Percentiles rank a stretch among this genome's conserved stretches.
phyloP scores from a whole-genome alignment of 2,797 vertebrate species.

The Austrolebias charrua region DNA sequence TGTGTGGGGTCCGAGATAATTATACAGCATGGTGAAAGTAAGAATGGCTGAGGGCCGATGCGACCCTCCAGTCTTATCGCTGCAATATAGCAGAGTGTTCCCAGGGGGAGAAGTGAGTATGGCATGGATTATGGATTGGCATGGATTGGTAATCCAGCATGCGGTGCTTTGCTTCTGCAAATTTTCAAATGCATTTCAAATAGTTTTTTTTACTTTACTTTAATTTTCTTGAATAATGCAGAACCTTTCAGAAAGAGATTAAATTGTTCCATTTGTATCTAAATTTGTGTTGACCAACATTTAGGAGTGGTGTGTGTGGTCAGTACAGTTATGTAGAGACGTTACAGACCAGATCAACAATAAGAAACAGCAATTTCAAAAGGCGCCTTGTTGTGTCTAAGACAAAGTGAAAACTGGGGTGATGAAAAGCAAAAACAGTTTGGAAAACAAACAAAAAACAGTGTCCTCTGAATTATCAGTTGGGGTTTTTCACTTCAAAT shows the following conservation, averaged over 20 bases:
- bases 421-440: not conserved
- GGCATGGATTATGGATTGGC: not conserved
- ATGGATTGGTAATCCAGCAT: not conserved
- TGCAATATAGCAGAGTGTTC: not conserved
- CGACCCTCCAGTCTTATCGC: constrained; percentile 30
- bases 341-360: not conserved
- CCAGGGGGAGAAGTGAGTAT: not conserved
- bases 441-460: not conserved
- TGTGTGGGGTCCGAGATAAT: constrained; percentile 49
- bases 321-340: not conserved
- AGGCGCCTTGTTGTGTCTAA: not conserved
- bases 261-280: not conserved
- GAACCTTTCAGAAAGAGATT: not conserved
- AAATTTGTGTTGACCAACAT: not conserved
- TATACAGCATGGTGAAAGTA: constrained; percentile 36
- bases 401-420: not conserved
- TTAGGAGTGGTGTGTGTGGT: not conserved
- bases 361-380: not conserved
- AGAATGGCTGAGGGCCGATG: constrained; percentile 19
- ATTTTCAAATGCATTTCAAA: not conserved
- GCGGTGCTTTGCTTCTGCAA: not conserved
- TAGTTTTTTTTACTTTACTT: not conserved
- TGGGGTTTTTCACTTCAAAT: not conserved
- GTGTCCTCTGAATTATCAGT: not conserved
- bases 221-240: not conserved